Evolutionary conservation across 2,113 vertebrate genomes (phyloP).

Genomic region (Pyrgilauda ruficollis): DNA sequence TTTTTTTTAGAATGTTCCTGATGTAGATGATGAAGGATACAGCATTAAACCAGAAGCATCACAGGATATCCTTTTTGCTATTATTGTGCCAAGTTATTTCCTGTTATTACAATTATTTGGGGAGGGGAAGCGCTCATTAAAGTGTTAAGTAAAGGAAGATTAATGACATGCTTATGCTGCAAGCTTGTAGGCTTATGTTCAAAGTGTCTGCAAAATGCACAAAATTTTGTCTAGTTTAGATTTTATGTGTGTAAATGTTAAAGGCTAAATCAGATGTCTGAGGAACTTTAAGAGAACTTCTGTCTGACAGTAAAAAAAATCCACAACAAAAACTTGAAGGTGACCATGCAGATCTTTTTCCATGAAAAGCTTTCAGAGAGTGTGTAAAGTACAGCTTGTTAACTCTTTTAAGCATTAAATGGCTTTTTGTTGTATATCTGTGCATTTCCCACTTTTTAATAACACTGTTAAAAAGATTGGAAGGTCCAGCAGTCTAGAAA

Average conservation of each 20-base stretch:
- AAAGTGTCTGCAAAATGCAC: not conserved
- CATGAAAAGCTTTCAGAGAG: not conserved
- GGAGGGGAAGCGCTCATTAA: not conserved
- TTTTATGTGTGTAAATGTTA: not conserved
- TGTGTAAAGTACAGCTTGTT: not conserved
- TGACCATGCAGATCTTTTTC: not conserved
- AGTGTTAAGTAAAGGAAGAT: not conserved
- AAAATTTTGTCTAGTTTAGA: not conserved
- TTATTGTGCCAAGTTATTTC: not conserved
- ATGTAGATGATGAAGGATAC: constrained; percentile 92
- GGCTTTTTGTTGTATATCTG: not conserved
- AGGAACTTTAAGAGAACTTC: not conserved
- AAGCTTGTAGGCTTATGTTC: not conserved
- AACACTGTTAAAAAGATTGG: not conserved
- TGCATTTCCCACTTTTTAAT: not conserved
- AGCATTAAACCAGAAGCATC: constrained; percentile 88
- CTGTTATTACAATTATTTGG: not conserved
- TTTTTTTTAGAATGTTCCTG: constrained; percentile 82
- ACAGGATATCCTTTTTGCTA: constrained; percentile 86
- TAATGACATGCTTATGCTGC: not conserved
- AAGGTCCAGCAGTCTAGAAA: not conserved
- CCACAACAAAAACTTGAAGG: not conserved
- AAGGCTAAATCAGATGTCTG: not conserved
- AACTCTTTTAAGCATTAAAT: not conserved
- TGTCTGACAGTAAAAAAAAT: not conserved